Conservation (phyloP, 2,888 invertebrate genomes). For the Empis livida region DNA sequence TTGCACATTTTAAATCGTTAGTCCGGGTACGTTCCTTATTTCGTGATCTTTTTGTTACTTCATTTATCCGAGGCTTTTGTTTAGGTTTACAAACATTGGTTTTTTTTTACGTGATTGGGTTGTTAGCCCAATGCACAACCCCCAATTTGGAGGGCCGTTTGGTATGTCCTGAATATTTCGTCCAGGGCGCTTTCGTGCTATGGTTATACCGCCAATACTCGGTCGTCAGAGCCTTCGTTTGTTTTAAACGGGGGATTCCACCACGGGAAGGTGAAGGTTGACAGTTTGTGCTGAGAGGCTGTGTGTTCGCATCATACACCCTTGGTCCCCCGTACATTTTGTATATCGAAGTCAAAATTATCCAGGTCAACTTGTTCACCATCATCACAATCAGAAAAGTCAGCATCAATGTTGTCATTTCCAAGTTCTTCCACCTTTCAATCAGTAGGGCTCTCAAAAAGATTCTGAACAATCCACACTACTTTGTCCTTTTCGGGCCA, state of each 20-base stretch:
- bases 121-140: not conserved
- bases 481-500: no score
- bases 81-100: not conserved
- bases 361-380: no score
- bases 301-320: no score
- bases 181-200: not conserved
- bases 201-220: not conserved
- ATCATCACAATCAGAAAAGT: no score
- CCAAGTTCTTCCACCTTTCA: no score
- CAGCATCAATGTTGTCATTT: no score
- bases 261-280: not conserved
- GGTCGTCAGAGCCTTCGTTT: not conserved
- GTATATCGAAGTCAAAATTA: no score
- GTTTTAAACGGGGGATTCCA: not conserved
- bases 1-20: not conserved
- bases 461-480: no score
- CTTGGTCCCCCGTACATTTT: no score
- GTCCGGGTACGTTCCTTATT: not conserved
- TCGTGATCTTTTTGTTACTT: not conserved
- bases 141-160: not conserved
- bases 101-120: conserved; percentile 4
- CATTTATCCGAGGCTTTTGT: conserved; percentile 4
- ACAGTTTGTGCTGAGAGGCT: not conserved
- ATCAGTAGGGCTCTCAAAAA: no score
- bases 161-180: not conserved